Evolutionary conservation across 1,140 invertebrate genomes (phyloP).

Genomic region (Lordiphosa collinella): DNA sequence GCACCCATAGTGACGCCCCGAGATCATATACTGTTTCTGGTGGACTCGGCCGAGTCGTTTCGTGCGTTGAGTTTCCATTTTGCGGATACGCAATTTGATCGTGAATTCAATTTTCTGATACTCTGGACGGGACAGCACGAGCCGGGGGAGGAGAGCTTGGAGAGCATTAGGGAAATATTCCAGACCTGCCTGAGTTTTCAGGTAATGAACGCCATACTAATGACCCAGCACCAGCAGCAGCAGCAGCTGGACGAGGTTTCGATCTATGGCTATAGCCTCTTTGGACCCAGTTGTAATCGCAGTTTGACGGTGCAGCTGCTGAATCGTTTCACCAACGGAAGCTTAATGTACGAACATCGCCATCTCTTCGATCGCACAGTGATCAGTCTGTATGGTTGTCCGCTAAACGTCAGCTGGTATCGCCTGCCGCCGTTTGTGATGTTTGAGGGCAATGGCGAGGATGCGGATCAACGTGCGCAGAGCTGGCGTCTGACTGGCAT

Average conservation of each 20-base stretch:
- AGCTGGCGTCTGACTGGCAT: conserved; percentile 39
- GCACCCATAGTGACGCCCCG: conserved; percentile 18
- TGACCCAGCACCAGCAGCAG: conserved; percentile 30
- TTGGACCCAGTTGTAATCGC: conserved; percentile 16
- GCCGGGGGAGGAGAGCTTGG: background rate
- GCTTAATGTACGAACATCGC: background rate
- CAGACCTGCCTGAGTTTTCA: conserved; percentile 25
- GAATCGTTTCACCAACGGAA: conserved; percentile 22
- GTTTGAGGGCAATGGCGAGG: conserved; percentile 31
- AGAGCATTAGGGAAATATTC: conserved; percentile 38
- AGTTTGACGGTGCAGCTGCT: conserved; percentile 19
- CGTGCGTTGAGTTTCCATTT: conserved; percentile 30
- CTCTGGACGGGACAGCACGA: conserved; percentile 19
- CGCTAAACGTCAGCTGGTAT: conserved; percentile 50
- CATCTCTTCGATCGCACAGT: conserved; percentile 29
- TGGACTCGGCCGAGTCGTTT: conserved; percentile 40
- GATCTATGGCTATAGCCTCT: conserved; percentile 40
- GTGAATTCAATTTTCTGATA: conserved; percentile 55
- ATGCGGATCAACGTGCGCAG: conserved; percentile 22
- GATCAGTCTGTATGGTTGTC: conserved; percentile 33
- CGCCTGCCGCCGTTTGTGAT: conserved; percentile 33
- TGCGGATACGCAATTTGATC: conserved; percentile 15
- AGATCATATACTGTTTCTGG: conserved; percentile 36
- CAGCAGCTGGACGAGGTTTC: conserved; percentile 18
- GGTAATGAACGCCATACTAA: conserved; percentile 44